These are phyloP conservation scores for Lophotis ruficrista DNA, from an alignment of 2,113 vertebrate genomes.

Conservation along the genomic window DNA sequence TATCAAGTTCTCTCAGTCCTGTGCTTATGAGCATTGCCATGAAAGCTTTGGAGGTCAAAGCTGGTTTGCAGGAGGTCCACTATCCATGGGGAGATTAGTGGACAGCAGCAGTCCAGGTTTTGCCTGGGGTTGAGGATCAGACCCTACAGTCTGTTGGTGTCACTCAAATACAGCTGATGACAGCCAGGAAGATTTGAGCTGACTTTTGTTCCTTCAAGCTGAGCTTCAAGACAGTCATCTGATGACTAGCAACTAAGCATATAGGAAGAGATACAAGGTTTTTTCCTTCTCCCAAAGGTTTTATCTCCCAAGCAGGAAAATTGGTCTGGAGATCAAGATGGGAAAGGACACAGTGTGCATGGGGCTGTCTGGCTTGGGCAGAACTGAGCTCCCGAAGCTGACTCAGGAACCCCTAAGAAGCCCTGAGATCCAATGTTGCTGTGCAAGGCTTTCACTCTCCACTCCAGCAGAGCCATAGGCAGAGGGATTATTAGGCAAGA, in stretches of 20 bases:
- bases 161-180: background rate
- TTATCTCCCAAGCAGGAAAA: background rate
- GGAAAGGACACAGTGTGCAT: background rate
- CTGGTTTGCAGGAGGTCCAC: background rate
- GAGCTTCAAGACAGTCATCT: background rate
- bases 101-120: background rate
- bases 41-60: background rate
- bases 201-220: background rate
- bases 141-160: background rate
- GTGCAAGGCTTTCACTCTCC: background rate
- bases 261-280: background rate
- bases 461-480: background rate
- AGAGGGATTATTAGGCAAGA: background rate
- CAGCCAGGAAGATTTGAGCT: background rate
- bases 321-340: background rate
- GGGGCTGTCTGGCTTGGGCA: background rate
- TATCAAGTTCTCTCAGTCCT: background rate
- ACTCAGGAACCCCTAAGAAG: background rate
- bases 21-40: background rate
- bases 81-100: background rate
- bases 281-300: background rate
- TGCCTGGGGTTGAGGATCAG: rapidly evolving
- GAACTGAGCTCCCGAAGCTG: background rate
- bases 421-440: background rate
- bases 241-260: background rate